Evolutionary conservation across 2,888 invertebrate species (phyloP), one percentile per base, ranked within the genome.

Genomic region (Lamellibrachia satsuma): DNA sequence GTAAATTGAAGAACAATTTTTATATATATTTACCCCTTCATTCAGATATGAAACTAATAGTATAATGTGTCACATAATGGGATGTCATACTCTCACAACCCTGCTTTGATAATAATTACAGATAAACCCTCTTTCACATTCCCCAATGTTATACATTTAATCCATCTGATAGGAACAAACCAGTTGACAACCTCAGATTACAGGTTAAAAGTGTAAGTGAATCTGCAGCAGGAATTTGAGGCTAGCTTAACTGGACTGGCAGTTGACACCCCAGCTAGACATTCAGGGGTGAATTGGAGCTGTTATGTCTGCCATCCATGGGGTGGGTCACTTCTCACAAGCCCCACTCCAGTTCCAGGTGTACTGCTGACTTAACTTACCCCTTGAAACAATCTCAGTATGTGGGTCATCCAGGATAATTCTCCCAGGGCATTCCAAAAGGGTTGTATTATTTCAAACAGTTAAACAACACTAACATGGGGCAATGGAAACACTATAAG

Each of bases 301-400:
- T 75, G 15, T 75, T 22, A 75, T 75, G 75, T 75, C 75, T 75
- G 75, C 22, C 75, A 75, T 75, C 15, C 75, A 75, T 7, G 9
- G 75, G 75, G 75, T 15, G 15, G 75, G 75, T 75, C 75, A 75
- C 75, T 75, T 75, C 75, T 75, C 75, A 75, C 75, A 75, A 75
- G n/a, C 75, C 39, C 75, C 75, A 75, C 75, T 75, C 75, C 22
- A 75, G 75, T 75, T 75, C 22, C 6, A n/a, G 75, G 75, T 75
- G 75, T 11, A n/a, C n/a, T 75, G n/a, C 75, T 22, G 75, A 75
- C 75, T 22, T 75, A 75, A 75, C 75, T 75, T n/a, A 75, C 75
- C 75, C 75, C 6, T 11, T 75, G 75, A 75, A 75, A 75, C 75
- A 75, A 75, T 75, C 75, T 75, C 15, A 75, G 75, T 75, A 75